phyloP scores from a whole-genome alignment of 2,797 vertebrate genomes.

The Microchirus variegatus region DNA sequence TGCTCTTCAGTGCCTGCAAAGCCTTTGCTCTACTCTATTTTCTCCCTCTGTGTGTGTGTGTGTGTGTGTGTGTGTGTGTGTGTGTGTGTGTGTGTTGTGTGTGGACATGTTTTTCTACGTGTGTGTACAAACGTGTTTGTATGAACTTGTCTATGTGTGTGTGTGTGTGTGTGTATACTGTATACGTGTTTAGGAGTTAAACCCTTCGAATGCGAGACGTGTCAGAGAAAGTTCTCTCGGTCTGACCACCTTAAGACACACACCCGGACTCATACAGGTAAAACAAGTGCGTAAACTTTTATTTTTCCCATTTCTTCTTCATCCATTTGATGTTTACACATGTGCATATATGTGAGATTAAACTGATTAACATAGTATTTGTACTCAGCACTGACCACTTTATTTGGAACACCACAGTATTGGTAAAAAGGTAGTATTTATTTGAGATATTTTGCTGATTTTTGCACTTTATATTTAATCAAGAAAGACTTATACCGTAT shows the following conservation, averaged over 20 bases:
- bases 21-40: constrained; percentile 77
- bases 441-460: no score
- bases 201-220: constrained; percentile 99
- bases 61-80: constrained; percentile 48
- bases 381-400: neutral
- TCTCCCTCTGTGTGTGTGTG: constrained; percentile 71
- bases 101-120: constrained; percentile 22
- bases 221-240: constrained; percentile 99
- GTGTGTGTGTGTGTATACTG: constrained; percentile 62
- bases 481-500: no score
- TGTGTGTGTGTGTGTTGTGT: constrained; percentile 51
- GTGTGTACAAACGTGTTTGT: constrained; percentile 20
- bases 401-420: neutral
- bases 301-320: constrained; percentile 92
- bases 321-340: constrained; percentile 42
- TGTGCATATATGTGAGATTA: neutral
- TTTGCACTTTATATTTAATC: no score
- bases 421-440: no score
- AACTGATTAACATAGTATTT: neutral
- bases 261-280: constrained; percentile 99
- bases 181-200: constrained; percentile 90
- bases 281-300: constrained; percentile 99
- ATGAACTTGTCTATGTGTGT: constrained; percentile 44
- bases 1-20: constrained; percentile 64
- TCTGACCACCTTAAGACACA: constrained; percentile 99